Base-by-base conservation (phyloP, 2,888 invertebrate species). In the Endomychus coccineus region DNA sequence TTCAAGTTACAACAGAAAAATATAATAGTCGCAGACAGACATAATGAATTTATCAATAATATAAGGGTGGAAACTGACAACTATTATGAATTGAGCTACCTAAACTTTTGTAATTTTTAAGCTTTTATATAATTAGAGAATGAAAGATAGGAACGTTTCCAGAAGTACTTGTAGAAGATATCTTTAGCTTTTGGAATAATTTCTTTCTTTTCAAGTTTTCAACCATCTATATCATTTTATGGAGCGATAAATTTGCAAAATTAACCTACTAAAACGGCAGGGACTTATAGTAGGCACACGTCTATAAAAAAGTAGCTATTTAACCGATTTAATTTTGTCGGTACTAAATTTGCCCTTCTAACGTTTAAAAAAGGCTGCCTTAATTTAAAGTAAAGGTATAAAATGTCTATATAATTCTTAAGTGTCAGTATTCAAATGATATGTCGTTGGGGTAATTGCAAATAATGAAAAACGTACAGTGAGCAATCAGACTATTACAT, bases 321-420 rank as follows among this genome's bases (percentile, higher is more conserved):
- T 52, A 52, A 51, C 49, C 52, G 54, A 58, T 58, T 59, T 59
- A 57, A 60, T 59, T 60, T 55, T 52, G 52, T 51, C 50, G 54
- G 54, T 50, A 52, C 45, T 46, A 51, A 53, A 56, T 48, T 40
- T 44, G 44, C 40, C 43, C 40, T 29, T 42, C 34, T 50, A 47
- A 42, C 31, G 45, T 45, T 49, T 49, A 47, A 50, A 49, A 51
- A 48, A 41, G 39, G 43, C 45, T 44, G 48, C 48, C 50, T 52
- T 56, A 56, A 59, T 58, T 58, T 57, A 54, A 58, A 53, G 46
- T 49, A 48, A 50, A 52, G 54, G 51, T 56, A 58, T 58, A 58
- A 59, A 58, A 54, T 38, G 40, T 41, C 48, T 52, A 53, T 54
- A 55, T 54, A 54, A 27, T 34, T 40, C 36, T 48, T 40, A 17